phyloP scores from a whole-genome alignment of 2,888 invertebrate genomes.

The Oligia latruncula region DNA sequence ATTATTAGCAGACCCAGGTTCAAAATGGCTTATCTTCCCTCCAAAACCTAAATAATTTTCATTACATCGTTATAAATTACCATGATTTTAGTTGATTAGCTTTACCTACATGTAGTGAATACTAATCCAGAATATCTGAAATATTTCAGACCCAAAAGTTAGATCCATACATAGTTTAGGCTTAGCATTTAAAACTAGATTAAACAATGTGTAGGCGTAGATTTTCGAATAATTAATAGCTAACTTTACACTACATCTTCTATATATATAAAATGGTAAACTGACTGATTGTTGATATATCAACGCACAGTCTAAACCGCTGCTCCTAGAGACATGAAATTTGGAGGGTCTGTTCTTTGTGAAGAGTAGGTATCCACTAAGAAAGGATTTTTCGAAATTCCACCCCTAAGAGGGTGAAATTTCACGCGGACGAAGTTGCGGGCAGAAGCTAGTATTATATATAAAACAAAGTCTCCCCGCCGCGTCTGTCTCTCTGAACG shows the following conservation, averaged over 20 bases:
- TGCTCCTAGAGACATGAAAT: too few relatives aligned
- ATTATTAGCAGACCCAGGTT: neutral
- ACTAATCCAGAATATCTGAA: slow-evolving; percentile 36
- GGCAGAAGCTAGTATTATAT: too few relatives aligned
- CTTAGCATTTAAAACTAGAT: slow-evolving; percentile 16
- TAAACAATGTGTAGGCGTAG: slow-evolving; percentile 3
- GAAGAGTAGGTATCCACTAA: too few relatives aligned
- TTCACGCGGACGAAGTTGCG: too few relatives aligned
- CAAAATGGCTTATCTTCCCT: neutral
- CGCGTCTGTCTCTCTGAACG: neutral
- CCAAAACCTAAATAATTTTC: slow-evolving; percentile 5
- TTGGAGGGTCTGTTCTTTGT: too few relatives aligned
- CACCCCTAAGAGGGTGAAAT: too few relatives aligned
- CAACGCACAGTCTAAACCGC: too few relatives aligned
- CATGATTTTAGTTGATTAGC: slow-evolving; percentile 25
- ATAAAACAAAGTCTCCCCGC: neutral
- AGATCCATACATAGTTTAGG: neutral
- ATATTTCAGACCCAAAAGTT: slow-evolving; percentile 39
- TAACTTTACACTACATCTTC: neutral
- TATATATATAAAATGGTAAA: too few relatives aligned
- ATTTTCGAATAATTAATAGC: slow-evolving; percentile 1
- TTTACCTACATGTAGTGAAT: neutral
- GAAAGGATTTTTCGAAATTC: too few relatives aligned
- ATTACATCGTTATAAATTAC: slow-evolving; percentile 17
- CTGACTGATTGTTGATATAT: too few relatives aligned